Base-by-base conservation (phyloP, 1,140 invertebrate genomes). In the Bilobella aurantiaca region DNA sequence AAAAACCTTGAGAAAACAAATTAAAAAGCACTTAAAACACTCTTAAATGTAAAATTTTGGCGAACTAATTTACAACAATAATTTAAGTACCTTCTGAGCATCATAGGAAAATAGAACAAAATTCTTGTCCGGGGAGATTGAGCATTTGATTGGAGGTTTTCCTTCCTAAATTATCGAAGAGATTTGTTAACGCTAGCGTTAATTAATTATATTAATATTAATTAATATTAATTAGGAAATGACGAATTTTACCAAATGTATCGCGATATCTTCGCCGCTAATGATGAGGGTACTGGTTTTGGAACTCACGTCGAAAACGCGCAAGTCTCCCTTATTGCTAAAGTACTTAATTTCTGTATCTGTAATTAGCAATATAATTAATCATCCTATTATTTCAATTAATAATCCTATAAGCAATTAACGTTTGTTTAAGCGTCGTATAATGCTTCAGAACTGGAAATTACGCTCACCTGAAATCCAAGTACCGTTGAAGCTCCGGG, bases 51-150 rank as follows among this genome's bases (percentile, higher is more conserved):
- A n/a, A n/a, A 23, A 58, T 58, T 58, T 8, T 58, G 27, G 2
- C 25, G 12, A n/a, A 29, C 3, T 16, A 16, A 29, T 63, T 2
- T 42, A 42, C 8, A 42, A 42, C 34, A 57, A 31, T 12, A 53
- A 29, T 34, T 47, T 28, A 42, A 2, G 63, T 75, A 82, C 82
- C 76, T 82, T 82, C 73, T 79, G 78, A 64, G 79, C 79, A 66
- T 75, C 76, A 66, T 79, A 77, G 53, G 77, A 78, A 58, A 82
- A 70, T 12, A 82, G 71, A 34, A 82, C 72, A 73, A 77, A 82
- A 63, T 79, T 77, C 57, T 76, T 75, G 73, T 82, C 81, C 1
- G 80, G 76, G 14, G 81, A 83, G 12, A 82, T 61, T 58, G 79
- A 76, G 68, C 80, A 79, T 62, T 79, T 74, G 67, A 81, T 81